Evolutionary conservation across 2,797 vertebrate species (phyloP).

Genomic region (Myotis findleyi): DNA sequence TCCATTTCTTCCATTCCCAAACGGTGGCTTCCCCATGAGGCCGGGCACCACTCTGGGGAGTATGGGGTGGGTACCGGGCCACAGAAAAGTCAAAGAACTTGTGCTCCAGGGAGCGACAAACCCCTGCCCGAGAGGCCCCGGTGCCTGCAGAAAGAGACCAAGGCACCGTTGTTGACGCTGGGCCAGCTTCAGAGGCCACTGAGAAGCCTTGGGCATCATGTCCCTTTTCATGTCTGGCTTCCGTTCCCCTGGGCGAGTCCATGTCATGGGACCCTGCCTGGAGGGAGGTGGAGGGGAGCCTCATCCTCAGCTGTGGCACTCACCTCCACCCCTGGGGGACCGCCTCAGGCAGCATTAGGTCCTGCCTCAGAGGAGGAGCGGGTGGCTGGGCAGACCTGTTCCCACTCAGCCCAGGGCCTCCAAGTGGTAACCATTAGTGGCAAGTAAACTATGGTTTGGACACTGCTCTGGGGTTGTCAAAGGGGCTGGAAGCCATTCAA

Average conservation of each 20-base stretch:
- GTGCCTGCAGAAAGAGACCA: background rate
- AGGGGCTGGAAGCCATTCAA: slow-evolving; percentile 36
- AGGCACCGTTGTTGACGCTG: background rate
- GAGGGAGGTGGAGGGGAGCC: background rate
- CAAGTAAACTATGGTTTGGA: background rate
- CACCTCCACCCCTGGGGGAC: background rate
- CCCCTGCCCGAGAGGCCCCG: background rate
- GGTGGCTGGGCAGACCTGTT: background rate
- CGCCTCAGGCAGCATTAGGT: background rate
- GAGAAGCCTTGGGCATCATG: background rate
- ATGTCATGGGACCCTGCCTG: background rate
- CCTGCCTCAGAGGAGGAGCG: background rate
- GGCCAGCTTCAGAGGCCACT: background rate
- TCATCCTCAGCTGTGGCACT: background rate
- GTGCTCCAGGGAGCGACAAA: background rate
- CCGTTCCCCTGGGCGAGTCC: background rate
- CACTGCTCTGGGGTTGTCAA: background rate
- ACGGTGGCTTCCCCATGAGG: background rate
- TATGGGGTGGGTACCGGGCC: rapidly evolving
- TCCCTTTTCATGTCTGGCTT: background rate
- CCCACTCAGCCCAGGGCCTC: background rate
- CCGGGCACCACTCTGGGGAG: rapidly evolving
- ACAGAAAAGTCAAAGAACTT: background rate
- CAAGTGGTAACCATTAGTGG: background rate
- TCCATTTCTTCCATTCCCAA: slow-evolving; percentile 40